A percentile compares a stretch with the other conserved stretches of the same genome.
Conservation (phyloP, 2,797 vertebrate genomes). For the Leuciscus waleckii region DNA sequence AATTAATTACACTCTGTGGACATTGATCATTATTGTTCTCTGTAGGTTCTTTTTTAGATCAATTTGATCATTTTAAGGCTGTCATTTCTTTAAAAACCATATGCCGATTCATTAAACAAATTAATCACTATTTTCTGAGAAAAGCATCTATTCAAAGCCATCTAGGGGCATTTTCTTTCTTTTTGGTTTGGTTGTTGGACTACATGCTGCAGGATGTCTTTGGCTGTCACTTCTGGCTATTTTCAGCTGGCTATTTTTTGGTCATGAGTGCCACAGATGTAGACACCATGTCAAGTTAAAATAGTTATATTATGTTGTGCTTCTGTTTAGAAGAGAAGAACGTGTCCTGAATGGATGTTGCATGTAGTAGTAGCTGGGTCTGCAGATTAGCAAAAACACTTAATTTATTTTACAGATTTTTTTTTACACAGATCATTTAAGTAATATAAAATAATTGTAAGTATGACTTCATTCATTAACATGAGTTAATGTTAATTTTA, state of each 20-base stretch:
- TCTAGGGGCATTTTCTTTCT: not conserved
- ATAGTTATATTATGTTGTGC: not conserved
- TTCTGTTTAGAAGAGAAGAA: not conserved
- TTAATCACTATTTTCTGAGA: not conserved
- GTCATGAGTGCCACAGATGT: not conserved
- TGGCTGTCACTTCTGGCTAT: not conserved
- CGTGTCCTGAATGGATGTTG: not conserved
- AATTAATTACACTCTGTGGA: not conserved
- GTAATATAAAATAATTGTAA: not conserved
- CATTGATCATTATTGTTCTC: not conserved
- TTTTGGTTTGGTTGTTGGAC: not conserved
- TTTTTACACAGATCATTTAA: not conserved
- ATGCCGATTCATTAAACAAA: not conserved
- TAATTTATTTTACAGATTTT: not conserved
- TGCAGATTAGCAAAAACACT: not conserved
- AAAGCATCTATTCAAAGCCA: not conserved
- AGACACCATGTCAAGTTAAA: not conserved
- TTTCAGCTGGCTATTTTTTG: not conserved
- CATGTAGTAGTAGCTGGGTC: not conserved
- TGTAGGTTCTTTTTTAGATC: not conserved
- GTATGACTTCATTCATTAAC: not conserved
- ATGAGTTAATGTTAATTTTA: not conserved
- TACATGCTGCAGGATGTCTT: not conserved
- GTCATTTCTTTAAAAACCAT: not conserved
- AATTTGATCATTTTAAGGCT: not conserved